Base-by-base conservation (phyloP, 1,140 invertebrate genomes). In the Bombus sylvicola region DNA sequence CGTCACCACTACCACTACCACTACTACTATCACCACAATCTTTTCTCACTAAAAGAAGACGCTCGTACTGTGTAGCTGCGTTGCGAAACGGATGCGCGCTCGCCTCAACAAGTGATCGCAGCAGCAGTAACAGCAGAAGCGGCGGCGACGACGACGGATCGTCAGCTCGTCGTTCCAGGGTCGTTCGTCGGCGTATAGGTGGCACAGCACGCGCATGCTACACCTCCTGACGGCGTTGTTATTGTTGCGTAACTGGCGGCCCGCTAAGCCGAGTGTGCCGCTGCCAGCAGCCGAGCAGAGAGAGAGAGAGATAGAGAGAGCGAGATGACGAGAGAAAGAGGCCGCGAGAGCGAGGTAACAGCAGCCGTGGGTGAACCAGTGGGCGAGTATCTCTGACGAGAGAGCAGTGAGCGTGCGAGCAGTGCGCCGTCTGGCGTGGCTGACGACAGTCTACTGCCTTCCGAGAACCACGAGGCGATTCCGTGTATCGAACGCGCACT, bases 371-470 rank as follows among this genome's bases (percentile, higher is more conserved):
- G 86, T 92, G 89, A 87, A 81, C 87, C 88, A 89, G 90, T 89
- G 85, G 88, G 89, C 87, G 90, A 91, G 73, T 80, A 85, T 87
- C 86, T 83, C 69, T 78, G 72, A 78, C 37, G 86, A 87, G 78
- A 87, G 81, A 89, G 78, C 62, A 89, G 82, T 71, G 84, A 87
- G 85, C 66, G 87, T 76, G 88, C 89, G 94, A 94, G 91, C 93
- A 91, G 92, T 95, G 94, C 94, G 93, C 94, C 94, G 94, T 94
- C 94, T 95, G 93, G 94, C 93, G 93, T 95, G 92, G 91, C 93
- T 94, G 94, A 92, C 94, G 94, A 94, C 94, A 94, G 94, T 94
- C 94, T 95, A 93, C 94, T 92, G 93, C 93, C 92, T 95, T 95
- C 94, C 92, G 90, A 95, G 94, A 95, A 95, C 91, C 93, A 94